These are phyloP conservation scores for Ptychadena robeensis DNA, from an alignment of 2,797 vertebrate species.

Conservation along the genomic window DNA sequence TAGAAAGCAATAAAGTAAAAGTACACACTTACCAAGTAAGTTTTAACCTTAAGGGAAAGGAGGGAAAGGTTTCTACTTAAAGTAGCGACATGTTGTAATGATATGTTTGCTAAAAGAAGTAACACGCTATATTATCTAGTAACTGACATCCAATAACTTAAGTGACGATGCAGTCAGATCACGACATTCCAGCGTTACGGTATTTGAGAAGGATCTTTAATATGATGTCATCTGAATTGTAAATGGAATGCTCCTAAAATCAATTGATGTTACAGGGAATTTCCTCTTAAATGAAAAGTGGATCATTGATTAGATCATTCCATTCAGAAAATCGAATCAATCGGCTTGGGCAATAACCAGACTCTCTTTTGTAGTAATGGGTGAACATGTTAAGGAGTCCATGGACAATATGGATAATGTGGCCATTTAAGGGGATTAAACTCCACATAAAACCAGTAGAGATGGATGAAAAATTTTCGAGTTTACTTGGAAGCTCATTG, in stretches of 20 bases:
- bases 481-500: too few species aligned
- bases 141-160: neutral
- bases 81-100: constrained; percentile 18
- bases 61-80: constrained; percentile 2
- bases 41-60: constrained; percentile 42
- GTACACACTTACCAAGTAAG: constrained; percentile 22
- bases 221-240: neutral
- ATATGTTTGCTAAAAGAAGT: constrained; percentile 20
- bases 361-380: too few species aligned
- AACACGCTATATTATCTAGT: neutral
- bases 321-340: too few species aligned
- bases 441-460: too few species aligned
- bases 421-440: too few species aligned
- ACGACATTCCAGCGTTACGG: neutral
- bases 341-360: too few species aligned
- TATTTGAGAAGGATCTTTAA: neutral
- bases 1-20: constrained; percentile 52
- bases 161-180: neutral
- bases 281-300: too few species aligned
- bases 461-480: too few species aligned
- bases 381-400: too few species aligned
- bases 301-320: neutral
- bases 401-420: too few species aligned
- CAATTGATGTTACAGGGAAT: neutral
- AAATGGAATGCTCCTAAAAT: neutral